phyloP scores from a whole-genome alignment of 2,113 vertebrate species.

The Lamprologus ornatipinnis region DNA sequence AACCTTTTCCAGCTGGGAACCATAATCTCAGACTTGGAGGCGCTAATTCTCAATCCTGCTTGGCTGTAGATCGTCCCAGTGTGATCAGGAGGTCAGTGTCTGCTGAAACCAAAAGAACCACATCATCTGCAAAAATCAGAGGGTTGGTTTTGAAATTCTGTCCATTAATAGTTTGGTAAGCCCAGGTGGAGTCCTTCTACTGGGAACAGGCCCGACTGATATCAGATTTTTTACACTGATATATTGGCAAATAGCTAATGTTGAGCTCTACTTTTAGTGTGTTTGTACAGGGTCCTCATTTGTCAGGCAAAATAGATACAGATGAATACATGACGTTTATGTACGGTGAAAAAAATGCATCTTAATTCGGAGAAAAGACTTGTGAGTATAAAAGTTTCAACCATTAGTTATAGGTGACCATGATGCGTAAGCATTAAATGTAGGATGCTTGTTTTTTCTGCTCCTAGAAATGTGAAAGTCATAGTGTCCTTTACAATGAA shows the following conservation, averaged over 20 bases:
- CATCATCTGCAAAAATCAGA: background rate
- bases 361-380: background rate
- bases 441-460: background rate
- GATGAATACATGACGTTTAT: background rate
- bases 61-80: background rate
- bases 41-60: background rate
- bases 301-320: background rate
- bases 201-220: rapidly evolving
- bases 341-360: background rate
- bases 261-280: background rate
- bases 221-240: background rate
- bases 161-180: background rate
- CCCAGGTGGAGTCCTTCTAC: background rate
- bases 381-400: rapidly evolving
- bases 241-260: background rate
- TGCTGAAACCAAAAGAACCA: background rate
- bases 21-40: background rate
- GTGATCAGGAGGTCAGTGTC: background rate
- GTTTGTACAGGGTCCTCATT: background rate
- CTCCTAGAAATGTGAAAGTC: background rate
- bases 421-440: background rate
- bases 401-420: background rate
- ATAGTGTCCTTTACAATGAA: background rate
- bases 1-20: background rate
- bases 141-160: background rate